These are phyloP conservation scores for Tupiocoris notatus DNA, from an alignment of 2,888 invertebrate species.

Conservation along the genomic window DNA sequence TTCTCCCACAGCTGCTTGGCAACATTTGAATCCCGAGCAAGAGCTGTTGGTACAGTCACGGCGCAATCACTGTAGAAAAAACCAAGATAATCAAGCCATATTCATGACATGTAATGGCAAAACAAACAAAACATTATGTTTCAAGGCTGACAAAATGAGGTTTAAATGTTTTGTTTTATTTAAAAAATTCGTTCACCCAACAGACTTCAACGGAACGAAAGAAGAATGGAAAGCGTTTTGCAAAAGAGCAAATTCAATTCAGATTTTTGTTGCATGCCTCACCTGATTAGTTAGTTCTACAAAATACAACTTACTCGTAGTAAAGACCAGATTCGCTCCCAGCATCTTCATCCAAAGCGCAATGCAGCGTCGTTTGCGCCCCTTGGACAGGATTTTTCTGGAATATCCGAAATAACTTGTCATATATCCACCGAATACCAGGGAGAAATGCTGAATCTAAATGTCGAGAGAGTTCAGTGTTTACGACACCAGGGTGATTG, in stretches of 20 bases:
- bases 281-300: too few species aligned
- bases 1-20: constrained; percentile 65
- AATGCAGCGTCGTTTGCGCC: constrained; percentile 57
- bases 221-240: too few species aligned
- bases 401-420: constrained; percentile 50
- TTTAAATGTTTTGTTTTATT: too few species aligned
- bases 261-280: too few species aligned
- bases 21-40: constrained; percentile 59
- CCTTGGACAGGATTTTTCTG: constrained; percentile 54
- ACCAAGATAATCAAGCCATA: too few species aligned
- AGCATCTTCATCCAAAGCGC: constrained; percentile 54
- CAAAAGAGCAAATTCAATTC: too few species aligned
- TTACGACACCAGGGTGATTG: constrained; percentile 71
- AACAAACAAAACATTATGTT: too few species aligned
- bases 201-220: too few species aligned
- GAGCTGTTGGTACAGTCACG: constrained; percentile 56
- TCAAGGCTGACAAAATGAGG: too few species aligned
- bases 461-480: constrained; percentile 71
- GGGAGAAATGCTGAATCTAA: constrained; percentile 57
- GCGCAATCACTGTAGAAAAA: constrained; percentile 65
- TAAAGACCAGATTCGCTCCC: constrained; percentile 56
- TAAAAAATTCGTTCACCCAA: too few species aligned
- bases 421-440: constrained; percentile 53
- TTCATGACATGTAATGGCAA: too few species aligned
- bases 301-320: constrained; percentile 52